Conservation (phyloP, 2,888 invertebrate species). For the Uropetala carovei region DNA sequence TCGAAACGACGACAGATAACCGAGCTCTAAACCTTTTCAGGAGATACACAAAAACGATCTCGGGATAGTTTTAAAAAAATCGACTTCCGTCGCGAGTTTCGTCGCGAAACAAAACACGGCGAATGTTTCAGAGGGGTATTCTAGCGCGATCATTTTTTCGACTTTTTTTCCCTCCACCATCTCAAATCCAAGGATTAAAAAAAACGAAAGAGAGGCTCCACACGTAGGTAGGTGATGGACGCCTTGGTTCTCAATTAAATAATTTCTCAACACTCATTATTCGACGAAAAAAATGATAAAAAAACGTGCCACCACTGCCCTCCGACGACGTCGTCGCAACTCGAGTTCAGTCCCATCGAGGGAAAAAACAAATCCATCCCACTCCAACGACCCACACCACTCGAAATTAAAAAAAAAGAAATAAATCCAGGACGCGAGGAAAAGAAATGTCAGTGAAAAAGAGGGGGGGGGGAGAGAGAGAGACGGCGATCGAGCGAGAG, state of each 20-base stretch:
- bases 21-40: background rate
- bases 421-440: background rate
- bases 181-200: background rate
- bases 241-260: background rate
- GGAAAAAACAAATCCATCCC: background rate
- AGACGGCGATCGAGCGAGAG: background rate
- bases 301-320: background rate
- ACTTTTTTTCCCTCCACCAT: background rate
- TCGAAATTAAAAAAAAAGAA: background rate
- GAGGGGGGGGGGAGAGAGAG: too few species aligned
- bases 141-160: background rate
- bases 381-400: background rate
- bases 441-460: background rate
- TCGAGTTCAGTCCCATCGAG: background rate
- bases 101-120: background rate
- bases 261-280: conserved; percentile 33
- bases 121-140: too few species aligned
- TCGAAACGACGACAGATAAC: background rate
- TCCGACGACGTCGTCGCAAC: background rate
- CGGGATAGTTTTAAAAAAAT: background rate
- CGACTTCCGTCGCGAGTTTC: background rate
- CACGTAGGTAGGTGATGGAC: background rate
- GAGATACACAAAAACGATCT: background rate
- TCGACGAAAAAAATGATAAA: background rate
- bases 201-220: background rate